phyloP scores from a whole-genome alignment of 1,140 invertebrate genomes.

The Anastrepha ludens region DNA sequence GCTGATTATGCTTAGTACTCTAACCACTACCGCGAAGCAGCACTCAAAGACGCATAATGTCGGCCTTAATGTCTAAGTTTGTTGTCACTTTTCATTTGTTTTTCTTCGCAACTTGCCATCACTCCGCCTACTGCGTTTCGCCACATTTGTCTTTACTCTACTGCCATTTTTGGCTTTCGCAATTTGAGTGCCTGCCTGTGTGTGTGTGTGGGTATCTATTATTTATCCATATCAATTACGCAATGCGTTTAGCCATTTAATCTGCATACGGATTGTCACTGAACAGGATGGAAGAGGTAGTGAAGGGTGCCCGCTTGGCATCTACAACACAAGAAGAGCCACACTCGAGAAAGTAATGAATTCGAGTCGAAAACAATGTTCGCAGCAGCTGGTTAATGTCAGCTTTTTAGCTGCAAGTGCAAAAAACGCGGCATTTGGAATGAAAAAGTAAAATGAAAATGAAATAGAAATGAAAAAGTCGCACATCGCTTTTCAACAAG shows the following conservation, averaged over 20 bases:
- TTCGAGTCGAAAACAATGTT: not conserved
- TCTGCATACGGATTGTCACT: conserved; percentile 5
- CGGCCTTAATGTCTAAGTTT: conserved; percentile 43
- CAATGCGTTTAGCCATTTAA: conserved; percentile 27
- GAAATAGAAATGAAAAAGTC: conserved; percentile 27
- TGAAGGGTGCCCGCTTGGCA: not conserved
- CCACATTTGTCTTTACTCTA: not conserved
- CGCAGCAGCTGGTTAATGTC: not conserved
- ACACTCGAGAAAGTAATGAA: not conserved
- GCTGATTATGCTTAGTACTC: not conserved
- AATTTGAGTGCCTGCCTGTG: not conserved
- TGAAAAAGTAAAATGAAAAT: not conserved
- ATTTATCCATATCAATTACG: conserved; percentile 44
- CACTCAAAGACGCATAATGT: conserved; percentile 24
- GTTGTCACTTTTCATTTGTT: conserved; percentile 42
- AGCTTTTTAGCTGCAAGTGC: not conserved
- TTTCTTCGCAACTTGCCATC: not conserved
- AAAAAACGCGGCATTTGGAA: not conserved
- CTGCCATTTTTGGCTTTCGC: not conserved
- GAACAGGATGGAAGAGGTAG: not conserved
- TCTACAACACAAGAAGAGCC: not conserved
- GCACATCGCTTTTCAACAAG: conserved; percentile 37
- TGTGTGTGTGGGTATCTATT: not conserved
- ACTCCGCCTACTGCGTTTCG: not conserved
- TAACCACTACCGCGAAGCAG: not conserved